phyloP scores from a whole-genome alignment of 2,113 vertebrate genomes.

The Xyliphius kryptos region DNA sequence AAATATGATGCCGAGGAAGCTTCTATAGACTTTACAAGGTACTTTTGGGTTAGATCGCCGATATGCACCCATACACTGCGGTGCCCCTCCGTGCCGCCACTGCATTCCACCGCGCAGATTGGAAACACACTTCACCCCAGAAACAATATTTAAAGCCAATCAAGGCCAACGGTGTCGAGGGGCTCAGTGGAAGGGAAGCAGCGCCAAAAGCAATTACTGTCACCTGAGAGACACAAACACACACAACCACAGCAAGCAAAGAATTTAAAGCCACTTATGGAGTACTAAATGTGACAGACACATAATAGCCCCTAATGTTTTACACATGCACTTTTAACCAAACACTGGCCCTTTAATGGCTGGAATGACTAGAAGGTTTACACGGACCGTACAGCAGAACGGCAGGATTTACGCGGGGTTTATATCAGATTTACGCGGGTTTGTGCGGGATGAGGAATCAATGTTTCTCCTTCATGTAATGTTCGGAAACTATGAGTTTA shows the following conservation, averaged over 20 bases:
- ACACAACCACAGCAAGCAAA: not conserved
- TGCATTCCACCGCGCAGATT: conserved; percentile 46
- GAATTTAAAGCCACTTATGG: not conserved
- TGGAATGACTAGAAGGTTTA: no score
- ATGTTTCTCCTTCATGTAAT: no score
- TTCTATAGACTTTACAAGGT: no score
- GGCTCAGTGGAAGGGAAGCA: conserved; percentile 42
- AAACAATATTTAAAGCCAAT: conserved; percentile 55
- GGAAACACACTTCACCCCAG: conserved; percentile 61
- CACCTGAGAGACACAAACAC: conserved; percentile 32
- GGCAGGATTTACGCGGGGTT: no score
- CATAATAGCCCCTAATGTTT: not conserved
- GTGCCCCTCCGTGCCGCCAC: conserved; percentile 13
- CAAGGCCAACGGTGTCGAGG: conserved; percentile 47
- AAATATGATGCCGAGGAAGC: no score
- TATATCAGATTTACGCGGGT: no score
- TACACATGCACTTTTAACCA: not conserved
- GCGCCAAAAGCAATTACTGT: conserved; percentile 35
- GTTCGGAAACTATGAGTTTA: no score
- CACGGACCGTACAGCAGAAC: no score
- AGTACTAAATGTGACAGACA: conserved; percentile 8
- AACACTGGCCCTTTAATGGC: no score
- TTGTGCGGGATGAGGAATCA: no score
- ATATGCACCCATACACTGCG: conserved; percentile 14
- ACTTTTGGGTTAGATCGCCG: no score